phyloP scores from a whole-genome alignment of 2,888 invertebrate species.

The Macrophya annulata region DNA sequence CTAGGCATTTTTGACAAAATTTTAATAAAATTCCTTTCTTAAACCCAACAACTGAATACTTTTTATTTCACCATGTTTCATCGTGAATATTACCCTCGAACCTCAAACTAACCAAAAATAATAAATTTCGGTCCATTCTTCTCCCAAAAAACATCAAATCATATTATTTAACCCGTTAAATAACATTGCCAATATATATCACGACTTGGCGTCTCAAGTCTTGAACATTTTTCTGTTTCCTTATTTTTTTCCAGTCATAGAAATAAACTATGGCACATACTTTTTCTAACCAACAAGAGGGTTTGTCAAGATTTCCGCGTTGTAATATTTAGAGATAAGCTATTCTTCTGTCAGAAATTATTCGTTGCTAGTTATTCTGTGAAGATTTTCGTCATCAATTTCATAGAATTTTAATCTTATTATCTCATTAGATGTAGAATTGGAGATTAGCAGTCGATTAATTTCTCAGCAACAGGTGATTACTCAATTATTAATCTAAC shows the following conservation, averaged over 20 bases:
- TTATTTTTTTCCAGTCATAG: not conserved
- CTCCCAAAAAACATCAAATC: not conserved
- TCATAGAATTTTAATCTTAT: not conserved
- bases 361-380: not conserved
- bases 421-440: not conserved
- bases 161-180: not conserved
- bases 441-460: not conserved
- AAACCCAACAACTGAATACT: conserved; percentile 32
- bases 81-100: not conserved
- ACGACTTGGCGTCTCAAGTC: not conserved
- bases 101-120: not conserved
- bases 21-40: conserved; percentile 52
- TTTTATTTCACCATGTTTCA: not conserved
- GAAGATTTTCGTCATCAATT: not conserved
- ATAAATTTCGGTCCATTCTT: not conserved
- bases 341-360: not conserved
- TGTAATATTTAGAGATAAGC: not conserved
- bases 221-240: not conserved
- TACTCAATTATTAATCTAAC: not conserved
- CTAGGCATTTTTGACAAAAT: conserved; percentile 42
- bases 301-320: not conserved
- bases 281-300: no score
- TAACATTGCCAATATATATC: not conserved
- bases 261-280: conserved; percentile 1
- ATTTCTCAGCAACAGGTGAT: not conserved